phyloP scores from a whole-genome alignment of 2,888 invertebrate genomes.

The Hydrotaea cyrtoneurina region DNA sequence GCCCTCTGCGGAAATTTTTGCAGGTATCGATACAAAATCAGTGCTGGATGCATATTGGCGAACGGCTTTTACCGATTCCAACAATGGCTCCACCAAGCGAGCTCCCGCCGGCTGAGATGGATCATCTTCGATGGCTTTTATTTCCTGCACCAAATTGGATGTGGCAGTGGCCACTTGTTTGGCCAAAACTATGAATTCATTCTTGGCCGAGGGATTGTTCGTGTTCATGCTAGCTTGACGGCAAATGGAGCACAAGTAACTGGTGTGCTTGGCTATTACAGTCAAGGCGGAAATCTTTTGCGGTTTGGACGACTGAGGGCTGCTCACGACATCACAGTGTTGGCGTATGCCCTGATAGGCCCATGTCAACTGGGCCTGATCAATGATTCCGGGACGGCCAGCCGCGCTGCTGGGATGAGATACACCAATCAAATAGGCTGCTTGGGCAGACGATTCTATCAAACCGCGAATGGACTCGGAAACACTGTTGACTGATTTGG shows the following conservation, averaged over 20 bases:
- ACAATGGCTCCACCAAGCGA: constrained; percentile 91
- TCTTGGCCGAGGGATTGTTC: constrained; percentile 93
- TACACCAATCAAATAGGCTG: constrained; percentile 96
- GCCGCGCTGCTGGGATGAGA: constrained; percentile 94
- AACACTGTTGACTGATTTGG: constrained; percentile 90
- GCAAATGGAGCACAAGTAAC: constrained; percentile 96
- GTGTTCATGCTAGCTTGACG: constrained; percentile 95
- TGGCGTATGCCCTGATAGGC: constrained; percentile 94
- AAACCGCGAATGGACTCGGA: constrained; percentile 94
- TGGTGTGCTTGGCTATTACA: constrained; percentile 97
- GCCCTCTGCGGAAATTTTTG: constrained; percentile 93
- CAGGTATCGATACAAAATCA: constrained; percentile 96
- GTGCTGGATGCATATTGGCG: constrained; percentile 96
- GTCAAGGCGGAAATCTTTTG: constrained; percentile 95
- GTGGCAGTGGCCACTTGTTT: constrained; percentile 98
- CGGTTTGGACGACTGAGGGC: constrained; percentile 88
- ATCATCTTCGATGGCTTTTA: constrained; percentile 93
- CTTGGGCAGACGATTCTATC: constrained; percentile 96
- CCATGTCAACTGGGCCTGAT: constrained; percentile 92
- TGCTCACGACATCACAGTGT: constrained; percentile 90
- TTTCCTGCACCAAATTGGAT: constrained; percentile 95
- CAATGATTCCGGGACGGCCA: constrained; percentile 93
- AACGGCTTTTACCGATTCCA: constrained; percentile 94
- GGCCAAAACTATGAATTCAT: constrained; percentile 98
- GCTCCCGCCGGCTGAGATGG: constrained; percentile 88